phyloP scores from a whole-genome alignment of 2,888 invertebrate genomes.

The Epiperipatus broadwayi region DNA sequence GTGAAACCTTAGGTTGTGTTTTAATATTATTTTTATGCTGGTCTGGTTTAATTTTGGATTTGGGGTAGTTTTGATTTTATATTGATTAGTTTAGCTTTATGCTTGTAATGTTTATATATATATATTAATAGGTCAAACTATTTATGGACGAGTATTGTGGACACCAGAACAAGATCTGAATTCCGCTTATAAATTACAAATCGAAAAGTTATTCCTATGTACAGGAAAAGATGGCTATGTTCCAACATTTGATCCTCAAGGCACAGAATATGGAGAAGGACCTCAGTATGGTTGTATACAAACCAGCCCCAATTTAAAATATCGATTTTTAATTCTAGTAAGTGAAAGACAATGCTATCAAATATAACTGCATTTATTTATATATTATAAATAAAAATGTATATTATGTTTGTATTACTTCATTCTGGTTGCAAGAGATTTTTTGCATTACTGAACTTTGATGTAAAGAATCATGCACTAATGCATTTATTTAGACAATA shows the following conservation, averaged over 20 bases:
- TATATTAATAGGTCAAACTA: slow-evolving; percentile 19
- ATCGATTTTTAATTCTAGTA: slow-evolving; percentile 30
- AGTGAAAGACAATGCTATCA: slow-evolving; percentile 16
- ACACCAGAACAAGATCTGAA: slow-evolving; percentile 28
- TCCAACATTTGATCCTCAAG: slow-evolving; percentile 30
- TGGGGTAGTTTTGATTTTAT: too few species aligned
- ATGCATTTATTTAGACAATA: too few species aligned
- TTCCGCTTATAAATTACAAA: slow-evolving; percentile 25
- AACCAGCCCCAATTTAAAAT: slow-evolving; percentile 24
- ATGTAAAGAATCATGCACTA: too few species aligned
- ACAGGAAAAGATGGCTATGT: slow-evolving; percentile 28
- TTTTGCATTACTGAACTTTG: too few species aligned
- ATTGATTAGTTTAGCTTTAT: too few species aligned
- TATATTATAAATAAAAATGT: neutral
- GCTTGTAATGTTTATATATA: neutral
- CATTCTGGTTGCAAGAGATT: neutral
- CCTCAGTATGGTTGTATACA: slow-evolving; percentile 30
- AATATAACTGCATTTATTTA: too few species aligned
- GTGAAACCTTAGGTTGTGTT: too few species aligned
- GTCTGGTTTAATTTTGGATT: too few species aligned
- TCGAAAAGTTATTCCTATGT: slow-evolving; percentile 29
- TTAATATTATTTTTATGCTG: too few species aligned
- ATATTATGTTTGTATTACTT: neutral
- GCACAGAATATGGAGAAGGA: slow-evolving; percentile 26
- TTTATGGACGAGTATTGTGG: slow-evolving; percentile 31